Evolutionary conservation across 2,888 invertebrate genomes (phyloP), one percentile per base, ranked within the genome.

Genomic region (Scaptomyza polygonia): DNA sequence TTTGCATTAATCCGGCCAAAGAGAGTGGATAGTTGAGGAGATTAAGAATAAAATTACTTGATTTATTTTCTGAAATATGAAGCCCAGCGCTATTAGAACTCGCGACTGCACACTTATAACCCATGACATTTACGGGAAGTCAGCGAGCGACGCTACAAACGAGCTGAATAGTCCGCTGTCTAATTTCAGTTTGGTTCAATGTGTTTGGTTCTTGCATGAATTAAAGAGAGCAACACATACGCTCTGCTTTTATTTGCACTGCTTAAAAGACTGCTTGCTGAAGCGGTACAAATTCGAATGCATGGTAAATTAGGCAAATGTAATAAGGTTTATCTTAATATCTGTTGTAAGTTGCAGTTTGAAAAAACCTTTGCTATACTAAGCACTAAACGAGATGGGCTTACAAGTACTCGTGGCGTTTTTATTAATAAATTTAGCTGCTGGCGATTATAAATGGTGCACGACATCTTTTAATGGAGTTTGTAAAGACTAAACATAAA

Each of bases 1-100:
- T 67, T 47, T 36, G 67, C 84, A 88, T 80, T 80, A 88, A 83
- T 72, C 88, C 89, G 90, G 86, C 89, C 89, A 90, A 89, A 89
- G 66, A 62, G 82, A 88, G 86, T 68, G 89, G 89, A 78, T 79
- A 3, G 21, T 12, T 21, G 18, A 21, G n/a, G n/a, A 12, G 4
- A 21, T 2, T 3, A 1, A 21, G 21, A 2, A 21, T 21, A 21
- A 21, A 21, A 21, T n/a, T n/a, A n/a, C 3, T 21, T 21, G 21
- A 3, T 21, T 21, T 21, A 21, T 21, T 4, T 21, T 21, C 21
- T 21, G n/a, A n/a, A n/a, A n/a, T n/a, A n/a, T n/a, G n/a, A n/a
- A n/a, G n/a, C n/a, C 25, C 25, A 25, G 25, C 25, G 0, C 25
- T 0, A 21, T 12, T 49, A 9, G 76, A 73, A 61, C 76, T 1